phyloP scores from a whole-genome alignment of 1,140 invertebrate species.

The Aphaenogaster floridana region DNA sequence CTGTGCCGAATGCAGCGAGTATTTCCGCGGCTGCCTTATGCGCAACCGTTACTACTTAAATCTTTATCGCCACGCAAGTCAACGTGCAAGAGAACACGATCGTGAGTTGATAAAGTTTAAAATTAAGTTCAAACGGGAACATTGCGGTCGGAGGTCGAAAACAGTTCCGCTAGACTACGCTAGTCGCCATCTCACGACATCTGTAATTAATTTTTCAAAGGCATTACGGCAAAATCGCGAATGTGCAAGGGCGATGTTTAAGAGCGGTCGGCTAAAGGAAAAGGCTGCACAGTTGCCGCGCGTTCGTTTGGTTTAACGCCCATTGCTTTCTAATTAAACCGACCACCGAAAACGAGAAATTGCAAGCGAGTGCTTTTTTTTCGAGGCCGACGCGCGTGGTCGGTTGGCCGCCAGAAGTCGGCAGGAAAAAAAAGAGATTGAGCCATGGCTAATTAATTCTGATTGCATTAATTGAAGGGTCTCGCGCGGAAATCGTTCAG shows the following conservation, averaged over 20 bases:
- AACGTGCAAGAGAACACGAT: background rate
- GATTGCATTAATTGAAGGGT: slow-evolving; percentile 63
- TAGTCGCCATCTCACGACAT: background rate
- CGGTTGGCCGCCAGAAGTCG: background rate
- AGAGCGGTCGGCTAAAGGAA: slow-evolving; percentile 26
- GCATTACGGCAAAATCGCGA: slow-evolving; percentile 12
- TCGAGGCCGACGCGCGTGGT: slow-evolving; percentile 15
- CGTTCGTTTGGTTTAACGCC: slow-evolving; percentile 77
- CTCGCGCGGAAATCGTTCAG: background rate
- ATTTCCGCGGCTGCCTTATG: slow-evolving; percentile 1
- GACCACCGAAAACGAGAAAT: slow-evolving; percentile 62
- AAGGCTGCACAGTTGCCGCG: slow-evolving; percentile 35
- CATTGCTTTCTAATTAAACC: slow-evolving; percentile 76
- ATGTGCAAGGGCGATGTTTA: slow-evolving; percentile 21
- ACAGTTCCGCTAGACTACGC: background rate
- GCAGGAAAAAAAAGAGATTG: background rate
- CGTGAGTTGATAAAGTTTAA: slow-evolving; percentile 20
- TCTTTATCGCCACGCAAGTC: background rate
- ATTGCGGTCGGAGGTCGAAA: background rate
- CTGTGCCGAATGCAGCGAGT: background rate
- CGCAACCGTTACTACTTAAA: background rate
- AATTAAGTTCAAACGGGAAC: background rate
- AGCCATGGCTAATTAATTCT: slow-evolving; percentile 41
- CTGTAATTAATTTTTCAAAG: slow-evolving; percentile 62
- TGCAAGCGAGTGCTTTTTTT: slow-evolving; percentile 55